A percentile compares a stretch with the other conserved stretches of the same genome.
Evolutionary conservation across 1,140 invertebrate species (phyloP).

Genomic region (Sycophila sp.): DNA sequence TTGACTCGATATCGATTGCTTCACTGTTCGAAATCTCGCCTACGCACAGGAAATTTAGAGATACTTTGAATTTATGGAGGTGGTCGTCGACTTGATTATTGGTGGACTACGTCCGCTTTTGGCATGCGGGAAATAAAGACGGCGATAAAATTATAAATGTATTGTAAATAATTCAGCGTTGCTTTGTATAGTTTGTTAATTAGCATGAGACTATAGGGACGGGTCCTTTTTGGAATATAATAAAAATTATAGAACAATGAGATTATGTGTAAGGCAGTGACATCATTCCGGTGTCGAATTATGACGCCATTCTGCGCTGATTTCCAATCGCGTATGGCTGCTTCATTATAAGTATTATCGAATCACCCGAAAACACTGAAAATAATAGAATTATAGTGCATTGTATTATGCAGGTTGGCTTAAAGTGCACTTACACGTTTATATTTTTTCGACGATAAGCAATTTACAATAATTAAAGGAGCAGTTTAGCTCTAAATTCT

Average conservation of each 20-base stretch:
- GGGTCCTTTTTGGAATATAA: neutral
- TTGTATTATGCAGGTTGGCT: no score
- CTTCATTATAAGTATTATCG: neutral
- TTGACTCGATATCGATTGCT: neutral
- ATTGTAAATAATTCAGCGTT: no score
- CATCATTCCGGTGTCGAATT: neutral
- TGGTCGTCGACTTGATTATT: neutral
- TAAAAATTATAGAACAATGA: slow-evolving; percentile 1
- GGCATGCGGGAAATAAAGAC: neutral
- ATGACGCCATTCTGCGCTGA: neutral
- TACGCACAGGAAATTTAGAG: no score
- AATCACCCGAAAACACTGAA: no score
- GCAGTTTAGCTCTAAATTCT: no score
- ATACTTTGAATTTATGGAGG: neutral
- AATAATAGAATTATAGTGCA: no score
- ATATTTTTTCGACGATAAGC: no score
- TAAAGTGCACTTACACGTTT: no score
- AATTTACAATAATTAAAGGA: no score
- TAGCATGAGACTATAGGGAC: neutral
- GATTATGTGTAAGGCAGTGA: slow-evolving; percentile 9
- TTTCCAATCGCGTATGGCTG: neutral
- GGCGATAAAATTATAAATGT: no score
- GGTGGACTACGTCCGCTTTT: neutral
- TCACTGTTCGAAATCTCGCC: no score
- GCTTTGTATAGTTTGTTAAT: no score